These are phyloP conservation scores for Heliothis peltigera DNA, from an alignment of 2,888 invertebrate species.

Conservation along the genomic window DNA sequence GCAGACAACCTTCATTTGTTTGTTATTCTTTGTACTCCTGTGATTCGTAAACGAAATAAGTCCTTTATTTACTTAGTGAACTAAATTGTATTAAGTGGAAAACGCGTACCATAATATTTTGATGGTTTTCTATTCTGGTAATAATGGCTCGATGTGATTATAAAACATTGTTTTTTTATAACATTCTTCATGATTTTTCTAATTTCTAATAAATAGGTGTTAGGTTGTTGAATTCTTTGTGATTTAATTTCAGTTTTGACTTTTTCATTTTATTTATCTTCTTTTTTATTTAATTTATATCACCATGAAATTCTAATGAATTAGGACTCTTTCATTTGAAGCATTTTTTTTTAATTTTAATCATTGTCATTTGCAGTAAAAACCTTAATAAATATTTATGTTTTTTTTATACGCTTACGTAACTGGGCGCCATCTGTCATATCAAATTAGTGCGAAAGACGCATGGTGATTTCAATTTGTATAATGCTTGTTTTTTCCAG, in stretches of 20 bases:
- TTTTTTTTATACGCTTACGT: constrained; percentile 14
- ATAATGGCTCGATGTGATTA: not conserved
- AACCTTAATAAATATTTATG: constrained; percentile 26
- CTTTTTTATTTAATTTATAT: too few relatives aligned
- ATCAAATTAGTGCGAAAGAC: constrained; percentile 10
- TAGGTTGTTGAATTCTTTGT: too few relatives aligned
- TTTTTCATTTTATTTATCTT: too few relatives aligned
- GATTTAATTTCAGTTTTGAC: too few relatives aligned
- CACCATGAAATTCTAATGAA: too few relatives aligned
- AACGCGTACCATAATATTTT: not conserved
- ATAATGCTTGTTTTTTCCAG: not conserved
- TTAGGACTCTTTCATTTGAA: too few relatives aligned
- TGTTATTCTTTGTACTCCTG: constrained; percentile 9
- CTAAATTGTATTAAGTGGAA: not conserved
- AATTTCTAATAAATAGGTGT: too few relatives aligned
- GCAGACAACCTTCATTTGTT: constrained; percentile 30
- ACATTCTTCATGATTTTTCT: too few relatives aligned
- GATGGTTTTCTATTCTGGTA: not conserved
- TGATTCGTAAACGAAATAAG: constrained; percentile 31
- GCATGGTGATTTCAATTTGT: constrained; percentile 1
- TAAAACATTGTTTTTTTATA: not conserved
- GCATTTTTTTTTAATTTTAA: not conserved
- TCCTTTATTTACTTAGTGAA: not conserved
- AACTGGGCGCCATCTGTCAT: constrained; percentile 30
- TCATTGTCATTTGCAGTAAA: not conserved